Base-by-base conservation (phyloP, 2,888 invertebrate genomes). In the Itoplectis maculator region DNA sequence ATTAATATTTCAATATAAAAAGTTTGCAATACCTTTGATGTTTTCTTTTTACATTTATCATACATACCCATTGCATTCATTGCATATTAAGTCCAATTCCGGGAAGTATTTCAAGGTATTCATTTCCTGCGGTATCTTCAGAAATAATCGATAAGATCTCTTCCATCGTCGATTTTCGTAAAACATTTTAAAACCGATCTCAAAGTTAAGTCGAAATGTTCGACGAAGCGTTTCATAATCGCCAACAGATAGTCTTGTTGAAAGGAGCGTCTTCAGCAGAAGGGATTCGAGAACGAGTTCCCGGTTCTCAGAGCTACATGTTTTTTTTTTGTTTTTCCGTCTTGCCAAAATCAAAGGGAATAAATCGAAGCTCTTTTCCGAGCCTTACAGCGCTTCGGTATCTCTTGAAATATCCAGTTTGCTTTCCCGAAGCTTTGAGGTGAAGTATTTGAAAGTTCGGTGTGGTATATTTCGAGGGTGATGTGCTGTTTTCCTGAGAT, bases 161-260 rank as follows among this genome's bases (percentile, higher is more conserved):
- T 54, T 3, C 37, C 9, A 37, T 61, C 61, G 37, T 0, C 2
- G 61, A 37, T 61, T 61, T 61, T 37, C 2, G 18, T 0, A 61
- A 73, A 29, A 47, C 18, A 65, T 15, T 42, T 59, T 54, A 47
- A 68, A 68, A 15, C 29, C 68, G 18, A 68, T 49, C 49, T 37
- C 35, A 35, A 47, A 13, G 45, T 49, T 8, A n/a, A 47, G 37
- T 37, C 35, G 37, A 68, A 68, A 68, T 37, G 49, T 15, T 68
- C 68, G 49, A 4, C 68, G 35, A 51, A 49, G 68, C 49, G 7
- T 13, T 37, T 68, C 1, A 7, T 29, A 18, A 68, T 49, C 2
- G 49, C 35, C 49, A 51, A 68, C 23, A 35, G n/a, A n/a, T 5
- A 49, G 49, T 61, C 5, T 15, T 9, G 45, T 49, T 49, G 35